Conservation (phyloP, 1,140 invertebrate genomes). For the Neocloeon triangulifer region DNA sequence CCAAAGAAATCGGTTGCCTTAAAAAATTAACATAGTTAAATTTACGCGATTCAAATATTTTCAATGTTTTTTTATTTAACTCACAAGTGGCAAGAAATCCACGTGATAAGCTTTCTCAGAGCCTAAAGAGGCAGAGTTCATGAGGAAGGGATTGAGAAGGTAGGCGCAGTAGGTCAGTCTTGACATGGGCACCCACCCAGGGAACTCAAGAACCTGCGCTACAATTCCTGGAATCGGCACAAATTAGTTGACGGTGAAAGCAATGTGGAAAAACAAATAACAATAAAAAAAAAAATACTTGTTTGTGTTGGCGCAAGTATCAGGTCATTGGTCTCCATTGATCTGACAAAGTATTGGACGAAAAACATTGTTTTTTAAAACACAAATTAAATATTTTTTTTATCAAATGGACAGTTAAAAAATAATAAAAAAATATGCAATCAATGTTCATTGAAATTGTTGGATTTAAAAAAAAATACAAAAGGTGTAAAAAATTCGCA, state of each 20-base stretch:
- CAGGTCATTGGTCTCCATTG: not conserved
- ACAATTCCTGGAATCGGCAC: slow-evolving; percentile 20
- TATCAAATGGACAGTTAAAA: no score
- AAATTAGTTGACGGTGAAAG: no score
- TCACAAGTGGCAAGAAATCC: slow-evolving; percentile 16
- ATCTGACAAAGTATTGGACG: no score
- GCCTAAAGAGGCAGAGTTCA: slow-evolving; percentile 13
- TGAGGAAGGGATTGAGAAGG: slow-evolving; percentile 23
- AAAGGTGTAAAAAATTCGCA: no score
- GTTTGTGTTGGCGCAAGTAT: not conserved
- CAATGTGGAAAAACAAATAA: slow-evolving; percentile 7
- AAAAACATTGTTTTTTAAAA: slow-evolving; percentile 1
- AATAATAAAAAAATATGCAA: no score
- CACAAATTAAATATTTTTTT: not conserved
- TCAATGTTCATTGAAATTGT: no score
- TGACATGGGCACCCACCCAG: slow-evolving; percentile 21
- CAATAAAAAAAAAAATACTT: slow-evolving; percentile 3
- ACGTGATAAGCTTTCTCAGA: slow-evolving; percentile 11
- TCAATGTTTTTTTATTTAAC: slow-evolving; percentile 5
- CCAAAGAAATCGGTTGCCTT: slow-evolving; percentile 13
- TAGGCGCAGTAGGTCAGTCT: slow-evolving; percentile 23
- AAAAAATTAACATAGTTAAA: slow-evolving; percentile 8
- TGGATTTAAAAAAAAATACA: no score
- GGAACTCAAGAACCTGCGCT: slow-evolving; percentile 19
- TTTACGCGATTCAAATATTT: not conserved